phyloP scores from a whole-genome alignment of 2,888 invertebrate genomes.

The Urechis unicinctus region DNA sequence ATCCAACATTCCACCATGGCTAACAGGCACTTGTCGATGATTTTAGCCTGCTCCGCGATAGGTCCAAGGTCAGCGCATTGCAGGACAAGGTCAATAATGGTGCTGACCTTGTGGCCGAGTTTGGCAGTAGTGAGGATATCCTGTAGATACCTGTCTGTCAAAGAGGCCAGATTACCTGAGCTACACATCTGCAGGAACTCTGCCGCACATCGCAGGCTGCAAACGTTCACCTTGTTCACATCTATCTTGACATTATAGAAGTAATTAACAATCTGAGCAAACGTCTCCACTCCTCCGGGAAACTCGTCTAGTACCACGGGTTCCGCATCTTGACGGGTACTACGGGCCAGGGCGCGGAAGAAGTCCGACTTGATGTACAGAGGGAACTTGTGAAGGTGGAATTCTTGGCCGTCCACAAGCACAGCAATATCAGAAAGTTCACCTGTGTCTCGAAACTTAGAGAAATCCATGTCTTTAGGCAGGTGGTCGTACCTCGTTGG shows the following conservation, averaged over 20 bases:
- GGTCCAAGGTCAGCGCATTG: slow-evolving; percentile 30
- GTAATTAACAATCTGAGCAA: slow-evolving; percentile 43
- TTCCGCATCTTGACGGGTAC: slow-evolving; percentile 21
- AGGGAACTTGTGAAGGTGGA: slow-evolving; percentile 47
- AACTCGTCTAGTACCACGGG: slow-evolving; percentile 32
- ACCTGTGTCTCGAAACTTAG: slow-evolving; percentile 24
- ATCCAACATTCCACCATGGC: slow-evolving; percentile 43
- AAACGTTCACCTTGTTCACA: slow-evolving; percentile 9
- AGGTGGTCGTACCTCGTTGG: background rate
- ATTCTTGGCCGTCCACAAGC: slow-evolving; percentile 33
- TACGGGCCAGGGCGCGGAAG: slow-evolving; percentile 32
- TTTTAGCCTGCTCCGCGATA: slow-evolving; percentile 32
- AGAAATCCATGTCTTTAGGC: slow-evolving; percentile 16
- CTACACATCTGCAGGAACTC: slow-evolving; percentile 43
- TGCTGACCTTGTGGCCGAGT: slow-evolving; percentile 28
- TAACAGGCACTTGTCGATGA: slow-evolving; percentile 31
- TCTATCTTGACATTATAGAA: slow-evolving; percentile 31
- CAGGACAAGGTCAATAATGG: slow-evolving; percentile 30
- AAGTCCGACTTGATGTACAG: slow-evolving; percentile 46
- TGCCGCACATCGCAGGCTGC: slow-evolving; percentile 34
- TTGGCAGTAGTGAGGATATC: slow-evolving; percentile 39
- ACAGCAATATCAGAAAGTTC: slow-evolving; percentile 48
- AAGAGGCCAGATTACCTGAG: slow-evolving; percentile 34
- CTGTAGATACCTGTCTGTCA: slow-evolving; percentile 36
- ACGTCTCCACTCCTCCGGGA: slow-evolving; percentile 44